phyloP scores from a whole-genome alignment of 2,888 invertebrate species.

The Sesamia inferens region DNA sequence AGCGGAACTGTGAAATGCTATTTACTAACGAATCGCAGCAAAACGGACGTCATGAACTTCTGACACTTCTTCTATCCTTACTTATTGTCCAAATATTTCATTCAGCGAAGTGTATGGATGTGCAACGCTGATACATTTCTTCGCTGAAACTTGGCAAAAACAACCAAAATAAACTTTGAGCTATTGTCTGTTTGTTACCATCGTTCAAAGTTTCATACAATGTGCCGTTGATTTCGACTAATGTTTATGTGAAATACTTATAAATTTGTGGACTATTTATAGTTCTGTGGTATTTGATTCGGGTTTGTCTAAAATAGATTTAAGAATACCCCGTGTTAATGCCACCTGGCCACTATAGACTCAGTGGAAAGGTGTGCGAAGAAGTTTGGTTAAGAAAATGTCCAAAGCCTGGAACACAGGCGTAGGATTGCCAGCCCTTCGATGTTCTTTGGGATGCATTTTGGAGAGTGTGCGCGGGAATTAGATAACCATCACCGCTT shows the following conservation, averaged over 20 bases:
- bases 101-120: constrained; percentile 62
- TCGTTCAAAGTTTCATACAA: constrained; percentile 53
- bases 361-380: too few relatives aligned
- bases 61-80: constrained; percentile 62
- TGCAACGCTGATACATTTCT: constrained; percentile 67
- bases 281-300: constrained; percentile 13
- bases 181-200: constrained; percentile 54
- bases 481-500: too few relatives aligned
- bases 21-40: constrained; percentile 63
- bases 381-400: too few relatives aligned
- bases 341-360: too few relatives aligned
- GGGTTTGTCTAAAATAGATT: constrained; percentile 3
- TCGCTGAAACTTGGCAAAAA: constrained; percentile 61
- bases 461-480: too few relatives aligned
- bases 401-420: too few relatives aligned
- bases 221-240: constrained; percentile 57
- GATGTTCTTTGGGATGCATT: too few relatives aligned
- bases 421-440: too few relatives aligned
- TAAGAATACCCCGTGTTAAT: background rate
- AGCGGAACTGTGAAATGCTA: constrained; percentile 58
- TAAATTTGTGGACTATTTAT: constrained; percentile 17
- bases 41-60: constrained; percentile 59
- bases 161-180: constrained; percentile 63
- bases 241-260: constrained; percentile 46
- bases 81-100: constrained; percentile 70